These are phyloP conservation scores for Helarctos malayanus DNA, from an alignment of 2,797 vertebrate species.

Conservation along the genomic window DNA sequence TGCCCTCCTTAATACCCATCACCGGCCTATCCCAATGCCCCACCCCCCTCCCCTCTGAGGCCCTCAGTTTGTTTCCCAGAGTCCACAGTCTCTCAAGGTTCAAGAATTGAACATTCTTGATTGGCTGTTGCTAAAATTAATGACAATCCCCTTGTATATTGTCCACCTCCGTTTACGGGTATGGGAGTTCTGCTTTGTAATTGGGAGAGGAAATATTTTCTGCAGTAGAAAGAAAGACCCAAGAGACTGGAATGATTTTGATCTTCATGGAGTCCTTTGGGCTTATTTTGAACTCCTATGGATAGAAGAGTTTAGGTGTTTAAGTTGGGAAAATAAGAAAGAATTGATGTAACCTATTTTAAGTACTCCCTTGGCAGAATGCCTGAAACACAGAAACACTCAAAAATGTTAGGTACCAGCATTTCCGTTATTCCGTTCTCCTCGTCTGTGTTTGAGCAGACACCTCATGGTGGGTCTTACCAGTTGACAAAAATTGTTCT, in stretches of 20 bases:
- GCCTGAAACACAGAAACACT: not conserved
- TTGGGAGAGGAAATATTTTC: not conserved
- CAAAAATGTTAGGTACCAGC: not conserved
- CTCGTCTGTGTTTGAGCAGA: not conserved
- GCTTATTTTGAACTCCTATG: not conserved
- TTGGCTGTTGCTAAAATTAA: not conserved
- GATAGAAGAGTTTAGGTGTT: not conserved
- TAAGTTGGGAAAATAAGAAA: not conserved
- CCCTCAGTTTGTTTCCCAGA: too few relatives aligned
- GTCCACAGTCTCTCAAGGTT: too few relatives aligned
- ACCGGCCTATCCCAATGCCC: too few relatives aligned
- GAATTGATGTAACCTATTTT: not conserved
- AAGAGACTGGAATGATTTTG: not conserved
- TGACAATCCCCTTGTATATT: not conserved
- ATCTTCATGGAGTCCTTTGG: not conserved
- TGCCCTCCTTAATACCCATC: too few relatives aligned
- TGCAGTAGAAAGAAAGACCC: not conserved
- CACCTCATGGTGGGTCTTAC: not conserved
- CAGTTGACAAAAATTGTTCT: not conserved
- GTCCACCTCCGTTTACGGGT: not conserved
- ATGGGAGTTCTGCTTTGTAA: conserved; percentile 15
- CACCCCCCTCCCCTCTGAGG: too few relatives aligned
- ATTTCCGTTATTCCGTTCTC: not conserved
- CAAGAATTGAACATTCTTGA: not conserved
- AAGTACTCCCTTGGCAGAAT: not conserved